These are phyloP conservation scores for Muricea muricata DNA, from an alignment of 92 coral and sea anemone genomes.

Conservation along the genomic window DNA sequence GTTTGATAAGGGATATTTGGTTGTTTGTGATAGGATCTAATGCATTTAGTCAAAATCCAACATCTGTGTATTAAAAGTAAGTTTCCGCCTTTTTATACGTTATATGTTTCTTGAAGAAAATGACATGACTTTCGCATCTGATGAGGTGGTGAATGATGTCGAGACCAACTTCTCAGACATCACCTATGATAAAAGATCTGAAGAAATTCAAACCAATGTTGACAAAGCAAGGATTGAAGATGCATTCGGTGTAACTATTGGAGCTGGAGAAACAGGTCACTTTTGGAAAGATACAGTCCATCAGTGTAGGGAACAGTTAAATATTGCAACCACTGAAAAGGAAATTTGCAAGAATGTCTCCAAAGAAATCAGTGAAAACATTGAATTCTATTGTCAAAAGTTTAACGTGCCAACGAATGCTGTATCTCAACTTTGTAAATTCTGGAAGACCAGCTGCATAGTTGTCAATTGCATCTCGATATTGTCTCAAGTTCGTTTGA, in stretches of 20 bases:
- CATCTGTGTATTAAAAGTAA: not conserved
- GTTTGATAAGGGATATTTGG: not conserved
- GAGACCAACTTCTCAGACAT: not conserved
- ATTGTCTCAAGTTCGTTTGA: not conserved
- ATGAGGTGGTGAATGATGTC: not conserved
- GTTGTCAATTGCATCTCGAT: not conserved
- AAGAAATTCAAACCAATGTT: not conserved
- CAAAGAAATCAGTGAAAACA: not conserved
- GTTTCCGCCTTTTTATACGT: not conserved
- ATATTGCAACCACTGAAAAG: not conserved
- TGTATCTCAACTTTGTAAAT: not conserved
- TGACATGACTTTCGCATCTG: not conserved
- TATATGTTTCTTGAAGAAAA: constrained; percentile 45
- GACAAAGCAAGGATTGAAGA: not conserved
- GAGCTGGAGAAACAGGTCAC: not conserved
- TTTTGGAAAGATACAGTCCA: not conserved
- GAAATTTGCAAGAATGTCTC: not conserved
- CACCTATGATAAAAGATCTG: not conserved
- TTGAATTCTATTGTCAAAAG: not conserved
- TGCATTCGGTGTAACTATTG: not conserved
- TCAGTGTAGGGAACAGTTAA: not conserved
- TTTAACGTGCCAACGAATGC: not conserved
- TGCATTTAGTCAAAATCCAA: too few species aligned
- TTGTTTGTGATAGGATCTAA: not conserved
- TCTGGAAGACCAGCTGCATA: not conserved